Evolutionary conservation across 2,888 invertebrate species (phyloP).

Genomic region (Eupithecia inturbata): DNA sequence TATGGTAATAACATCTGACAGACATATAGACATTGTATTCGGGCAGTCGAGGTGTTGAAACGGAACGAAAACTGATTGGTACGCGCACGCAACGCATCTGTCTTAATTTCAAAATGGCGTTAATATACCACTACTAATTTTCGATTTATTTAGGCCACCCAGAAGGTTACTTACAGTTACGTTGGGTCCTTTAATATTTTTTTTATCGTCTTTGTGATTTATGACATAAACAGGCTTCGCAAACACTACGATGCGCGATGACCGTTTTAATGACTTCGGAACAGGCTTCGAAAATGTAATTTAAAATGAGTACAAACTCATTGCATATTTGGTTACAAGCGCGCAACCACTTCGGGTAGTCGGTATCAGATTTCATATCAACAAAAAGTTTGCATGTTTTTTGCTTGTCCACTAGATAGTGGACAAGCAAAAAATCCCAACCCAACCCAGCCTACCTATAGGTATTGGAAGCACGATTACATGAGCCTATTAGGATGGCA

Average conservation of each 20-base stretch:
- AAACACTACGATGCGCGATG: not conserved
- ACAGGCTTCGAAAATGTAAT: conserved; percentile 8
- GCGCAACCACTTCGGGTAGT: conserved; percentile 50
- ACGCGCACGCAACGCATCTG: not conserved
- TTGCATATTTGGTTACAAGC: conserved; percentile 54
- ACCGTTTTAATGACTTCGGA: conserved; percentile 7
- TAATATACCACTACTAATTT: not conserved
- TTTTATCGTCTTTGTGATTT: not conserved
- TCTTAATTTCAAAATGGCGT: not conserved
- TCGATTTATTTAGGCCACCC: not conserved
- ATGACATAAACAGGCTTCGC: conserved; percentile 8
- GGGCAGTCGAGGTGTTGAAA: conserved; percentile 30
- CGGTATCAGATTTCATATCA: conserved; percentile 53
- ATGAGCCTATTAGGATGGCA: not conserved
- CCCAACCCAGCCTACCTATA: not conserved
- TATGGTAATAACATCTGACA: conserved; percentile 42
- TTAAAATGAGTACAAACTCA: conserved; percentile 41
- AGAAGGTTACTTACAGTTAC: not conserved
- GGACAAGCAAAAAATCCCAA: no score
- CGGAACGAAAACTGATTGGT: conserved; percentile 15
- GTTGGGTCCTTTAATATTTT: not conserved
- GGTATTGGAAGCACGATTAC: not conserved
- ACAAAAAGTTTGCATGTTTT: conserved; percentile 44
- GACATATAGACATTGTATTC: conserved; percentile 18
- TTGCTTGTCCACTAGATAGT: conserved; percentile 6